Evolutionary conservation across 2,888 invertebrate species (phyloP), one percentile per base, ranked within the genome.

Genomic region (Polydrusus cervinus): DNA sequence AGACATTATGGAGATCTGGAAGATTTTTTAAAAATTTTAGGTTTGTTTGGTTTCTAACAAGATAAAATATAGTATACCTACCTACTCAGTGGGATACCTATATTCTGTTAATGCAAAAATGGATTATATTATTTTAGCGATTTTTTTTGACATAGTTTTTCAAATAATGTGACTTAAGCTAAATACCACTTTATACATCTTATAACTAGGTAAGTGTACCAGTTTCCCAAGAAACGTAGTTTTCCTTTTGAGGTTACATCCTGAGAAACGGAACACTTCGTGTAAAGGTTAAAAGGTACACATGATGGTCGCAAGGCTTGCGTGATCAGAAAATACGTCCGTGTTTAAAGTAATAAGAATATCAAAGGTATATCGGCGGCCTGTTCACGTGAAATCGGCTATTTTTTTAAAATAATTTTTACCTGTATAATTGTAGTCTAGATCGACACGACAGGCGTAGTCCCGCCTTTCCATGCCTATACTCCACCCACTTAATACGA

Each of bases 401-500:
- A 69, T 82, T 83, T 83, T 43, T 83, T 82, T 81, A 3, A 3
- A 69, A 81, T 80, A 83, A 84, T 83, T 84, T 83, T 82, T 82
- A 84, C 83, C 83, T 84, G 74, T 75, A 85, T 86, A 86, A 86
- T 87, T 86, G 85, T 75, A 84, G 80, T 80, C 81, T 81, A 84
- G 83, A 84, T 84, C 83, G 84, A 85, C 86, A 86, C 85, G 86
- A 85, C 83, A 85, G 69, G 76, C 81, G 82, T 81, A 84, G 83
- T 83, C 83, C 83, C 85, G 85, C 86, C 86, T 85, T 83, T 83
- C 82, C 84, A 79, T 83, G 79, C 76, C 78, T 78, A 82, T 80
- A 84, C 82, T 85, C 84, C 87, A 84, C 85, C 86, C 83, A 83
- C 82, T 82, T 86, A 85, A 86, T 84, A 76, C 75, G 30, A 86